Evolutionary conservation across 2,113 vertebrate species (phyloP), one percentile per base, ranked within the genome.

Genomic region (Cyprinodon tularosa): DNA sequence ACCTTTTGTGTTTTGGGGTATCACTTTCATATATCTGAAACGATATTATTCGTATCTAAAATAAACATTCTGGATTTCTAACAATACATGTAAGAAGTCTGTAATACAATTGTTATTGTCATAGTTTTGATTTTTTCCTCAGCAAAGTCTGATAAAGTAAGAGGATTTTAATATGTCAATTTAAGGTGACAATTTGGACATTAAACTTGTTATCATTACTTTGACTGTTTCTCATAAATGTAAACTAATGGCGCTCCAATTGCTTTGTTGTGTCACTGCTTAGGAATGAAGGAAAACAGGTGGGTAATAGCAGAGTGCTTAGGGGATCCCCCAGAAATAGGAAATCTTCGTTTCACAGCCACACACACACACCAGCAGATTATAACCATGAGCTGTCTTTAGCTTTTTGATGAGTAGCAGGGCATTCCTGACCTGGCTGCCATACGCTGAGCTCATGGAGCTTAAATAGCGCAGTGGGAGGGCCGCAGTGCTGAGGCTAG

Each of bases 391-490:
- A 85, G 84, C 88, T 74, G 84, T 84, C 84, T 92, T 90, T 90
- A 89, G 90, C 66, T 65, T 57, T 37, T 40, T 81, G 90, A 92
- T 70, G 71, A 79, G 71, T 73, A 59, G 45, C 81, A 62, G 89
- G 81, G 82, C 40, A 87, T 86, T 88, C 81, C 85, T 87, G 79
- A 62, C 84, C 77, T 67, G 20, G 2, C 71, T 50, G 63, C 38
- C 64, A 47, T 71, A 86, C 17, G 6, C 69, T 93, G 92, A 93
- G 78, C 79, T 93, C 89, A 93, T 82, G 48, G 62, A 63, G 63
- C 71, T 68, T 47, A 90, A 93, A 92, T 93, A 93, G 81, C 66
- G 1, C 1, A 1, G 71, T 29, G 53, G 74, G 82, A 62, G 83
- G 68, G 76, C 6, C 0, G 3, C 14, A 12, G 2, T 12, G 2